These are phyloP conservation scores for Hippocampus kuda DNA, from an alignment of 2,797 vertebrate genomes.

Conservation along the genomic window DNA sequence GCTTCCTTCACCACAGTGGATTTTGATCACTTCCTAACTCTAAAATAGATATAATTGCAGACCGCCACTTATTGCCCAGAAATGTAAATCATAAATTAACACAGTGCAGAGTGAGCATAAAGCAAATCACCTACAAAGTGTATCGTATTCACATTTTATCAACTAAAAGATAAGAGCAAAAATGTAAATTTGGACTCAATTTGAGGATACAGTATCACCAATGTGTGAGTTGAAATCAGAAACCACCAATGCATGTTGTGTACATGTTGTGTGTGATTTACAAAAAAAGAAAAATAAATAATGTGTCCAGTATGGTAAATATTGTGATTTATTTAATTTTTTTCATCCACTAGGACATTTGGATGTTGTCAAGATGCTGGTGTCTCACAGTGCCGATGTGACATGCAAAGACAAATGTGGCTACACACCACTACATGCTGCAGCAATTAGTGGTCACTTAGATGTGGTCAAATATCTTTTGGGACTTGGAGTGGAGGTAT, in stretches of 20 bases:
- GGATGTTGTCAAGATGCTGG: slow-evolving; percentile 86
- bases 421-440: slow-evolving; percentile 90
- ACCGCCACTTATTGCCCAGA: not conserved
- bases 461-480: slow-evolving; percentile 82
- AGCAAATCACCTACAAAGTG: not conserved
- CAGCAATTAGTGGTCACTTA: slow-evolving; percentile 81
- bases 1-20: not conserved
- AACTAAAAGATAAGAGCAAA: not conserved
- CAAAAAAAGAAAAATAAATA: not conserved
- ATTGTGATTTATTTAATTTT: not conserved
- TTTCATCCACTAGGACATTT: slow-evolving; percentile 70
- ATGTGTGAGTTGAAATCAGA: not conserved
- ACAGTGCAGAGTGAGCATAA: not conserved
- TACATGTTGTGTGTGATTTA: not conserved
- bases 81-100: not conserved
- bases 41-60: not conserved
- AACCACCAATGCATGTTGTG: not conserved
- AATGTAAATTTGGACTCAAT: not conserved
- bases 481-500: slow-evolving; percentile 80
- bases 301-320: not conserved
- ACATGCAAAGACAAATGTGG: slow-evolving; percentile 84
- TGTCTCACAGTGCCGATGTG: slow-evolving; percentile 77
- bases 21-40: not conserved
- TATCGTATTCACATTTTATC: not conserved
- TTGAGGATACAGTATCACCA: not conserved